A percentile compares a stretch with the other conserved stretches of the same genome.
These are phyloP conservation scores for Danio aesculapii DNA, from an alignment of 2,797 vertebrate species.

Conservation along the genomic window DNA sequence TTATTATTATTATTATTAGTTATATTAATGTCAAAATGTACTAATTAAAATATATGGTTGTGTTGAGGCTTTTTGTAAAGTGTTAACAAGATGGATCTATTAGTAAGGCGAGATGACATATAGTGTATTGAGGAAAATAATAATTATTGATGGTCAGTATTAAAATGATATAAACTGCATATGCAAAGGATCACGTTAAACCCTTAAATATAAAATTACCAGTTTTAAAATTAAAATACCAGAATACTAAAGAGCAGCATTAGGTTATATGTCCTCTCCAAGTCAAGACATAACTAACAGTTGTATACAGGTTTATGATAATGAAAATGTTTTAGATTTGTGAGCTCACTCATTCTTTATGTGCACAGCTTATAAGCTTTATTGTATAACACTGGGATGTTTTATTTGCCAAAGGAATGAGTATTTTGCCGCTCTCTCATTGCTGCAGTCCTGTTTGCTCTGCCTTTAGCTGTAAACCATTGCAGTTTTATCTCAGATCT, in stretches of 20 bases:
- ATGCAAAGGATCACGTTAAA: not conserved
- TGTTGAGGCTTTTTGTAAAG: too few relatives aligned
- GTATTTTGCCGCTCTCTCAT: conserved; percentile 8
- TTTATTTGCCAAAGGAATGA: not conserved
- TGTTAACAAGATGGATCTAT: too few relatives aligned
- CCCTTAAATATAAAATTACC: not conserved
- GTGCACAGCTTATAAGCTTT: not conserved
- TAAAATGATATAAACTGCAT: not conserved
- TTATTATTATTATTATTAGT: too few relatives aligned
- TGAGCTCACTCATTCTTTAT: not conserved
- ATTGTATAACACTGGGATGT: not conserved
- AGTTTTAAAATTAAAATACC: too few relatives aligned
- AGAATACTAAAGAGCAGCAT: not conserved
- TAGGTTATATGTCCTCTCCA: not conserved
- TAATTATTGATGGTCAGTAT: not conserved
- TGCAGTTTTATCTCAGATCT: conserved; percentile 31
- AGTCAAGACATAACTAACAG: not conserved
- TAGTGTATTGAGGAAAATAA: not conserved
- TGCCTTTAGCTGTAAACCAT: conserved; percentile 4
- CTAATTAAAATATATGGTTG: too few relatives aligned
- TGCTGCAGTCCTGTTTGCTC: not conserved
- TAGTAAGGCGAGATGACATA: not conserved
- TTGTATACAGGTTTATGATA: not conserved
- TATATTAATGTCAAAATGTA: too few relatives aligned
- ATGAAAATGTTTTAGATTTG: not conserved